A percentile compares a stretch with the other conserved stretches of the same genome.
phyloP scores from a whole-genome alignment of 1,140 invertebrate genomes.

The Mercenaria mercenaria region DNA sequence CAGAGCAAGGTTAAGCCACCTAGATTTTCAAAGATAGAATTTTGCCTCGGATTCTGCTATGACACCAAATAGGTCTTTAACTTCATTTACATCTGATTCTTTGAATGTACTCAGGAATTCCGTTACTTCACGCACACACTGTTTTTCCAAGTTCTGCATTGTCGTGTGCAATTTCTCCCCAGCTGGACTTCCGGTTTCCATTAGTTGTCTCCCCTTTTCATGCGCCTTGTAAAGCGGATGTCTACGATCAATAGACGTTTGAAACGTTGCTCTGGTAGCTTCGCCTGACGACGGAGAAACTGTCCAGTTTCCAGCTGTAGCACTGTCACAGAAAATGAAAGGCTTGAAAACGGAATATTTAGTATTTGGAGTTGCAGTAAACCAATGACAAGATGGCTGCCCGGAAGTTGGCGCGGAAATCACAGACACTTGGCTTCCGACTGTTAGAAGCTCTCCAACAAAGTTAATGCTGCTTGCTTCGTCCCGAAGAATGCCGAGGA shows the following conservation, averaged over 20 bases:
- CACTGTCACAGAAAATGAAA: conserved; percentile 91
- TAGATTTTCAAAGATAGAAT: conserved; percentile 67
- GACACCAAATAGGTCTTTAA: conserved; percentile 77
- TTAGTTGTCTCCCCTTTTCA: conserved; percentile 82
- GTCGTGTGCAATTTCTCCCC: conserved; percentile 74
- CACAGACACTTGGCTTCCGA: conserved; percentile 89
- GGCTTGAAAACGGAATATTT: conserved; percentile 92
- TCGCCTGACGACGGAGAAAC: conserved; percentile 87
- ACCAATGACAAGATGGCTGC: conserved; percentile 90
- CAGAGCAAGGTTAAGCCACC: no score
- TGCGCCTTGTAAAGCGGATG: conserved; percentile 89
- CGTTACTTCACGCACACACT: conserved; percentile 76
- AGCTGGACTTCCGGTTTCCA: conserved; percentile 75
- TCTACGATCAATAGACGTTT: conserved; percentile 86
- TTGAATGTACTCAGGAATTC: conserved; percentile 76
- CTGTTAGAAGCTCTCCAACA: conserved; percentile 88
- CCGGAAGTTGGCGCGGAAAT: conserved; percentile 75
- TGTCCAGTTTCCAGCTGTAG: conserved; percentile 80
- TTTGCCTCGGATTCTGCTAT: conserved; percentile 77
- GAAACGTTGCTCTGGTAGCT: conserved; percentile 84
- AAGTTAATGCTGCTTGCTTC: conserved; percentile 88
- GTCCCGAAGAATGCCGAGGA: conserved; percentile 91
- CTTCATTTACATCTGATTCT: conserved; percentile 69
- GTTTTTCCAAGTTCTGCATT: conserved; percentile 75
- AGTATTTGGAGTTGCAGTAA: conserved; percentile 93